Evolutionary conservation across 2,113 vertebrate species (phyloP), one percentile per base, ranked within the genome.

Genomic region (Stigmatopora argus): DNA sequence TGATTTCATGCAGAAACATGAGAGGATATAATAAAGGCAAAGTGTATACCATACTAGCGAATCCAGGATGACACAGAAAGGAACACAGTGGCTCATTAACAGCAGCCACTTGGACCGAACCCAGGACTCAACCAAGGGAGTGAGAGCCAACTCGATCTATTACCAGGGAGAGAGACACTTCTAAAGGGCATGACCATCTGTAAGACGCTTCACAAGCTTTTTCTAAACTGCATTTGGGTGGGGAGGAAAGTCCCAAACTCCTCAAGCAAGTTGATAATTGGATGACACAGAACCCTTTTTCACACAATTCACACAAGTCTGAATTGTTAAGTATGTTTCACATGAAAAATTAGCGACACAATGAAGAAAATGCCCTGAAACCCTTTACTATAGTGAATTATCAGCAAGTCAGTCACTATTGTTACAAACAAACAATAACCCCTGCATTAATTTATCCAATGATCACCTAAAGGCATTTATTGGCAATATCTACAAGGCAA

Each of bases 1-100:
- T 78, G 73, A 85, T 89, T 71, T 65, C 69, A 75, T 66, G 71
- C 77, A 78, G 71, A 71, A 73, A 78, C 66, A 75, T 10, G 45
- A 71, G 55, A 69, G 69, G 78, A 78, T 69, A 74, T 72, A 79
- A 88, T 68, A 75, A 73, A 79, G 58, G 75, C 62, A 31, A 75
- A 62, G 69, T 75, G 52, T 38, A 79, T 46, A 35, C 49, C 6
- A 55, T 75, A 75, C 65, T 80, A 79, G 76, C 85, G 71, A 71
- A 67, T 80, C 69, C 78, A 66, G 71, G 67, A 76, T 76, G 83
- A 87, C 76, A 85, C 74, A 74, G 83, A 67, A 85, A 85, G 82
- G 74, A 82, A 79, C 79, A 75, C 70, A 72, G 41, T 77, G 77
- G 79, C 87, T 90, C 89, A 88, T 90, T 90, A 91, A 81, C 79